Evolutionary conservation across 2,888 invertebrate species (phyloP), one percentile per base, ranked within the genome.

Genomic region (Hypselothyrea guttata): DNA sequence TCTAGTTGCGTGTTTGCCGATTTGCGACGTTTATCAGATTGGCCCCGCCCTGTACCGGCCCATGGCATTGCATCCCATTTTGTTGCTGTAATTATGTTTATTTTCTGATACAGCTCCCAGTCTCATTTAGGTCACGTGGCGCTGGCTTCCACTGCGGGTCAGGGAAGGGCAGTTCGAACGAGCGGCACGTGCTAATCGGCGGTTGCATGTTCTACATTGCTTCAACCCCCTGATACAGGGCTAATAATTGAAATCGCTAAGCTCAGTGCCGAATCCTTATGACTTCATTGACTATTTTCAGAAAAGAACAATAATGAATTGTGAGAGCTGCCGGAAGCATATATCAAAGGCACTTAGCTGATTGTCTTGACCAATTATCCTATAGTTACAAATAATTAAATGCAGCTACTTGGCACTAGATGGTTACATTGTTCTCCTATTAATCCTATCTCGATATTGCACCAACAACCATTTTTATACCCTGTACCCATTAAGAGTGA

Each of bases 121-220:
- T 7, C 62, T 62, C 67, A 70, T 78, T 64, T 63, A 42, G 67
- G 74, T 56, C 84, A 75, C 85, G 84, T 85, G 86, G 53, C 86
- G 40, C 48, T 30, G 47, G 27, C 38, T n/a, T n/a, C n/a, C n/a
- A n/a, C n/a, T 27, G 38, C 11, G 38, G 28, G 18, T 46, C 70
- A 0, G 13, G 33, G 41, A 12, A 30, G 37, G 31, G 55, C 42
- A 31, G 45, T 1, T 28, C 44, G 57, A 67, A 74, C 59, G 60
- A 47, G 59, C 60, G 85, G 55, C 86, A 86, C 86, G 87, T 87
- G 86, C 79, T 83, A 84, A 86, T 83, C 84, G 77, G 85, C 70
- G 79, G 75, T 75, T 68, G 69, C 64, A 74, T 64, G 75, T 54
- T 34, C 48, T n/a, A 30, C 12, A 42, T 30, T 55, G 55, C 58